Percentiles rank a stretch among this genome's conserved stretches.
Conservation (phyloP, 2,113 vertebrate genomes). For the Rattus rattus region DNA sequence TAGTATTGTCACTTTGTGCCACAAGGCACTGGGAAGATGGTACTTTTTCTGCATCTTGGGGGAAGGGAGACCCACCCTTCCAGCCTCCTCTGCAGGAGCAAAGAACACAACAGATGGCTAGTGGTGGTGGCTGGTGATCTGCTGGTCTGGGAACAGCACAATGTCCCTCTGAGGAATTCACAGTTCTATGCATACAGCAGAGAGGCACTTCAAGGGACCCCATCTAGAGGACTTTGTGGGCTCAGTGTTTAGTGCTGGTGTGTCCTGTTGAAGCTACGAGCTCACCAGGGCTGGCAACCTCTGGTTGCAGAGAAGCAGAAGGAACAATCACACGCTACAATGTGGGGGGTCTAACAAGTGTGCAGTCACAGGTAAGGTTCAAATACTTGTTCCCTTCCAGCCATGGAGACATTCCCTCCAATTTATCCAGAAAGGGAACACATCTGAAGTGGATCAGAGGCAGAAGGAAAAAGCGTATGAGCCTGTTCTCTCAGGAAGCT, state of each 20-base stretch:
- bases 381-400: neutral
- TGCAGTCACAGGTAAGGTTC: neutral
- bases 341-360: neutral
- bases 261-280: neutral
- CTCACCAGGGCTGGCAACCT: neutral
- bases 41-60: neutral
- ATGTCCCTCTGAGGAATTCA: neutral
- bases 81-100: neutral
- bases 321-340: neutral
- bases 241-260: neutral
- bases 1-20: neutral
- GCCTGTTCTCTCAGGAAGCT: neutral
- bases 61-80: neutral
- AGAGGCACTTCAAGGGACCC: neutral
- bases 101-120: neutral
- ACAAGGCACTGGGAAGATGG: neutral
- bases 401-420: neutral
- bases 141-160: neutral
- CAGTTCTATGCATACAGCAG: neutral
- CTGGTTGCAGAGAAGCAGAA: neutral
- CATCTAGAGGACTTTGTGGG: neutral
- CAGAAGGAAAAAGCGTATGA: neutral
- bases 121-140: neutral
- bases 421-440: neutral
- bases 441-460: neutral